phyloP scores from a whole-genome alignment of 1,140 invertebrate species.

The Hylaeus volcanicus region DNA sequence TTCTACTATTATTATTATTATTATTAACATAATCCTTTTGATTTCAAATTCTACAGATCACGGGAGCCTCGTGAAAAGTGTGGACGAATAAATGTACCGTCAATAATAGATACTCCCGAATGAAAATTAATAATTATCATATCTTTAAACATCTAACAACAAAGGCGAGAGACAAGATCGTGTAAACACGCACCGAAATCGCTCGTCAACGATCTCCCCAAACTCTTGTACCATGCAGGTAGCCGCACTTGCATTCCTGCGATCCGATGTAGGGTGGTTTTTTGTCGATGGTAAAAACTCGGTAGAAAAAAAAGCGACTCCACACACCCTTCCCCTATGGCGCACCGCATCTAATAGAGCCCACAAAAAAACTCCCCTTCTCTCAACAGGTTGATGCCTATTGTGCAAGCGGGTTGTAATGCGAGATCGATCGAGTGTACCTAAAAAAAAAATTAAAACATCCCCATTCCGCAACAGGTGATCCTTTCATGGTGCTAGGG shows the following conservation, averaged over 20 bases:
- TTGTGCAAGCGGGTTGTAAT: slow-evolving; percentile 58
- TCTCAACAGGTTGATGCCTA: slow-evolving; percentile 65
- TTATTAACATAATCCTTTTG: too few species aligned
- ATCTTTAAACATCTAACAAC: too few species aligned
- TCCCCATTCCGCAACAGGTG: slow-evolving; percentile 56
- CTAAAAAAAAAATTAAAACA: slow-evolving; percentile 58
- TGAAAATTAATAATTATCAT: too few species aligned
- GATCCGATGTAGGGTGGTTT: slow-evolving; percentile 50
- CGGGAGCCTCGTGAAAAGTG: too few species aligned
- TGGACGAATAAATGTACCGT: too few species aligned
- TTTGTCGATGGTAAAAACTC: slow-evolving; percentile 52
- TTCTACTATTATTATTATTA: too few species aligned
- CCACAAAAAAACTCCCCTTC: slow-evolving; percentile 67
- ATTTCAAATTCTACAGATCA: too few species aligned
- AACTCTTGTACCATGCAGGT: slow-evolving; percentile 5
- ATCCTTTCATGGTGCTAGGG: slow-evolving; percentile 29
- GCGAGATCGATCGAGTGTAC: slow-evolving; percentile 45
- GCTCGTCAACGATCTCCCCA: background rate
- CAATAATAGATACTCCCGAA: too few species aligned
- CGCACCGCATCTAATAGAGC: slow-evolving; percentile 48
- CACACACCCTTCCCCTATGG: slow-evolving; percentile 37
- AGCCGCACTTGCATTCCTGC: slow-evolving; percentile 36
- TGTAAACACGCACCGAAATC: background rate
- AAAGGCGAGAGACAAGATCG: too few species aligned
- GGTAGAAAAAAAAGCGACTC: slow-evolving; percentile 44